Evolutionary conservation across 2,888 invertebrate species (phyloP), one percentile per base, ranked within the genome.

Genomic region (Agrotis puta): DNA sequence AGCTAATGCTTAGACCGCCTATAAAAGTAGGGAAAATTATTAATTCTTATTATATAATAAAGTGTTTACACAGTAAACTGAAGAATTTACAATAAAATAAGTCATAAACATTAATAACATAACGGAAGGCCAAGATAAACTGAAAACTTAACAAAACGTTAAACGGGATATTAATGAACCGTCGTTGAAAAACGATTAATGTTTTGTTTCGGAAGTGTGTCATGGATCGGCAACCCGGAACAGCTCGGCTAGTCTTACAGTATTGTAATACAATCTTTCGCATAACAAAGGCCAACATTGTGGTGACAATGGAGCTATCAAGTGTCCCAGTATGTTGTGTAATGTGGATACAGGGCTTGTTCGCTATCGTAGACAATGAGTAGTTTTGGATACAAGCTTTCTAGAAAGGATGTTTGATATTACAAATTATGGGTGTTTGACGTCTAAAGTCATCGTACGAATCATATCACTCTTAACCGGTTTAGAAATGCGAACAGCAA

Each of bases 231-330:
- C 74, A 82, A 78, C 72, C 72, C 83, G 85, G 83, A 86, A 82
- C 83, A 74, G 54, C 27, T 13, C 66, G 43, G 59, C 59, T 83
- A 78, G 76, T 61, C 70, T 78, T 67, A 75, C 83, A 82, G 73
- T 80, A 84, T 74, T 81, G 92, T 90, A 92, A 92, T 86, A 80
- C 77, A 85, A 92, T 91, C 87, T 81, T 79, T 68, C 59, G 74
- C 71, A 78, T 62, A 64, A 86, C 87, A 88, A 90, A 90, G 91
- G 88, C 85, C 88, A 80, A 78, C 80, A 78, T 80, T 91, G 92
- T 84, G 91, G 91, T 88, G 86, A 90, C 90, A 87, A 87, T 87
- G 76, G 70, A 70, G 68, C 67, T 88, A 89, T 90, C 90, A 77
- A 78, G 79, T 92, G 82, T 79, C 89, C 79, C 59, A 69, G 72